Base-by-base conservation (phyloP, 2,113 vertebrate species). In the Calypte anna region DNA sequence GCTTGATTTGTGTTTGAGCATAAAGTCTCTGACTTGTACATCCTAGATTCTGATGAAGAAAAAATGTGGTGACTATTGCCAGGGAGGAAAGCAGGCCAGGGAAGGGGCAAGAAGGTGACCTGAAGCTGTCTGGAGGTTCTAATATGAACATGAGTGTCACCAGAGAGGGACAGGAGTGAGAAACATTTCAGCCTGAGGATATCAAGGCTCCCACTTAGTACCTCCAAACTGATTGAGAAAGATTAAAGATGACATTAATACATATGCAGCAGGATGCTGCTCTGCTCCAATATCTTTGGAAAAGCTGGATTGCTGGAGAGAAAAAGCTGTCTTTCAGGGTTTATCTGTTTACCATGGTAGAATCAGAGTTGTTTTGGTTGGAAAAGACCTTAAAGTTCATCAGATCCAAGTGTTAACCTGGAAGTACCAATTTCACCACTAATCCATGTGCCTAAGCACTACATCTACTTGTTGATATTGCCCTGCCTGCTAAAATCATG, bases 231-330 rank as follows among this genome's bases (percentile, higher is more conserved):
- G 27, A 9, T 3, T 36, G 70, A 51, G 33, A 28, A 25, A 83
- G 64, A 95, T 92, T 93, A 93, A 86, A 86, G 59, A 24, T 43
- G 43, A 30, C 24, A 62, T 83, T 87, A 91, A 81, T 90, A 88
- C 54, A 36, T 17, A 62, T 44, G 46, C 13, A 59, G 38, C 50
- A 25, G 20, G 19, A 4, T 2, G 6, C 50, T 48, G 78, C 81
- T 91, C 46, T 62, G 38, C 31, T 89, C 54, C 0, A 3, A 3
- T 19, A 70, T 28, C 86, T 80, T 61, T 61, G 33, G 79, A 51
- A 63, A 77, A 92, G 22, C 27, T 48, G 54, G 38, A 28, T 16
- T 40, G 48, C 43, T 86, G 25, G 43, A 75, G 40, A 73, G 67
- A 44, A 89, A 64, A 87, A 7, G 1, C 23, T 55, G n/a, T n/a